Evolutionary conservation across 2,888 invertebrate genomes (phyloP).

Genomic region (Petrolisthes cinctipes): DNA sequence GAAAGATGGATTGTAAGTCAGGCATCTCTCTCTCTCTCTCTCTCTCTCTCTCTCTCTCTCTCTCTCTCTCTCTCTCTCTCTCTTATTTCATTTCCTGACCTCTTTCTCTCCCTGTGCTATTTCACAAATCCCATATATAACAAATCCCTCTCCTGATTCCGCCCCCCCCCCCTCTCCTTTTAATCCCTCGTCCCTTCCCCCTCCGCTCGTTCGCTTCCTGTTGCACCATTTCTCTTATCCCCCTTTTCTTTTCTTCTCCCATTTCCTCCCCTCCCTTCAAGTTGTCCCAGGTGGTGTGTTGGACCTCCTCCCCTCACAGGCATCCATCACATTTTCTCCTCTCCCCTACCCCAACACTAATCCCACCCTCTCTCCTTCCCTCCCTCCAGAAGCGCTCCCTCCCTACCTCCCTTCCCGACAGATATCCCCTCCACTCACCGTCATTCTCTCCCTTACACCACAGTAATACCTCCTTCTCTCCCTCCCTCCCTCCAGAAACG

Average conservation of each 20-base stretch:
- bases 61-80: slow-evolving; percentile 7
- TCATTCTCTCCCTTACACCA: too few species aligned
- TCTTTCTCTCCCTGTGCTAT: too few species aligned
- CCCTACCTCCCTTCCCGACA: too few species aligned
- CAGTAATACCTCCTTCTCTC: too few species aligned
- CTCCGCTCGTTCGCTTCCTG: not conserved
- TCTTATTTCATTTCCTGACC: not conserved
- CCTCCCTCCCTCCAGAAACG: too few species aligned
- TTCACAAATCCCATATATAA: too few species aligned
- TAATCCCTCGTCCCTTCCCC: not conserved
- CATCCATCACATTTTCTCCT: too few species aligned
- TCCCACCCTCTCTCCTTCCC: not conserved
- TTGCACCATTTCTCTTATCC: not conserved
- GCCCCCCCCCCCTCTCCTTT: not conserved
- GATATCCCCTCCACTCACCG: too few species aligned
- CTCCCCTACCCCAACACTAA: not conserved
- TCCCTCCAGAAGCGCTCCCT: not conserved
- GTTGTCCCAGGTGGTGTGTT: not conserved
- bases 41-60: slow-evolving; percentile 21
- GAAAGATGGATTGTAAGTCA: too few species aligned
- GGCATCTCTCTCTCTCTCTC: not conserved
- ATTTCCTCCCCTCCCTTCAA: not conserved
- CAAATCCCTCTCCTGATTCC: too few species aligned
- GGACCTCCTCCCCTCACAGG: not conserved
- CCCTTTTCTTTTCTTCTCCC: not conserved